Evolutionary conservation across 2,888 invertebrate genomes (phyloP).

Genomic region (Boloria selene): DNA sequence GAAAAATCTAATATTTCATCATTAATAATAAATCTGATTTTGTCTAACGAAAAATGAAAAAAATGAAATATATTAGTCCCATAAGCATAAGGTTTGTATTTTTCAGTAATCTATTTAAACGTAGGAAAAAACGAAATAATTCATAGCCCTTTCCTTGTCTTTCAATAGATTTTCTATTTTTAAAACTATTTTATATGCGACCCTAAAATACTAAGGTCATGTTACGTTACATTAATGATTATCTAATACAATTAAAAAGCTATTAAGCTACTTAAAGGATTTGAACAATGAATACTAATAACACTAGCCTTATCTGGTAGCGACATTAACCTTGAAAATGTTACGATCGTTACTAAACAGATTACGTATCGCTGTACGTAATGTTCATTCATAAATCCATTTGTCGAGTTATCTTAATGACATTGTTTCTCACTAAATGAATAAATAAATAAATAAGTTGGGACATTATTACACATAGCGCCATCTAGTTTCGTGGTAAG

Average conservation of each 20-base stretch:
- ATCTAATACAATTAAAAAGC: conserved; percentile 26
- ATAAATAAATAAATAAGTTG: too few species aligned
- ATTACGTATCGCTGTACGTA: conserved; percentile 29
- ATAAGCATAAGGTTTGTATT: too few species aligned
- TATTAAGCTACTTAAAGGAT: conserved; percentile 17
- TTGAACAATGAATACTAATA: conserved; percentile 34
- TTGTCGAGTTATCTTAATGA: conserved; percentile 9
- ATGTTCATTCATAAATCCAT: conserved; percentile 12
- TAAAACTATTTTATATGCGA: neutral
- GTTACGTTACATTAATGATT: neutral
- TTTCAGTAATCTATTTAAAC: too few species aligned
- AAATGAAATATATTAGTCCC: too few species aligned
- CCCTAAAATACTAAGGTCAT: neutral
- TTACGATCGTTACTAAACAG: conserved; percentile 23
- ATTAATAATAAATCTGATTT: too few species aligned
- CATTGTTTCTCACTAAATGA: conserved; percentile 1
- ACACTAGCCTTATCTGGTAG: conserved; percentile 39
- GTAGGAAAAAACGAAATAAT: too few species aligned
- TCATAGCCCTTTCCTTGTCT: too few species aligned
- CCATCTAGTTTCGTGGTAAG: too few species aligned
- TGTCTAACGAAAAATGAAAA: too few species aligned
- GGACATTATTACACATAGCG: too few species aligned
- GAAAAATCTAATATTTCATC: too few species aligned
- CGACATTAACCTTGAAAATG: conserved; percentile 43
- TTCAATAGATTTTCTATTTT: too few species aligned